Base-by-base conservation (phyloP, 2,888 invertebrate genomes). In the Limnephilus rhombicus region DNA sequence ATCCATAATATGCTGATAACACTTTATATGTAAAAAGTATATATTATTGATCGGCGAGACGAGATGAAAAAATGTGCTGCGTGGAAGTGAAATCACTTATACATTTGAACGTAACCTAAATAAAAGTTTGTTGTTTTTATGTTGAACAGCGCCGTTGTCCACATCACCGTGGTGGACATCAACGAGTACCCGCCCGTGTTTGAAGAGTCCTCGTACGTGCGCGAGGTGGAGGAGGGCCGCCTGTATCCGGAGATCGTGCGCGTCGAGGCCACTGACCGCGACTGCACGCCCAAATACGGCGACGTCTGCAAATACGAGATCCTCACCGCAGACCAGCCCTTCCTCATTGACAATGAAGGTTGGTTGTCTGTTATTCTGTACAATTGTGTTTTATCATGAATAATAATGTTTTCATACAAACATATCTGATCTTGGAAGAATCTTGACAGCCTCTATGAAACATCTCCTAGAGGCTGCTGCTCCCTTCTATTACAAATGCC, bases 231-330 rank as follows among this genome's bases (percentile, higher is more conserved):
- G 95, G 99, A 99, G 95, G 99, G 99, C 2, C 97, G 98, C 24
- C 96, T 99, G 49, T 98, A 98, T 96, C 98, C 98, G 94, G 98
- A 99, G 95, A 98, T 99, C 93, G 97, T 99, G 34, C 97, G 98
- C 9, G 98, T 99, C 9, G 98, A 98, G 94, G 99, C 99, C 4
- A 97, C 98, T 0, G 99, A 99, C 95, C 97, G 98, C 90, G 99
- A 99, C 95, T 99, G 99, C 95, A 99, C 99, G n/a, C 98, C 98
- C 83, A 97, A 98, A 92, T 99, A 98, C 95, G 99, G 99, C 0
- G 99, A 99, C 95, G 99, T 99, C 91, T 99, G 99, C 97, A 99
- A 99, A 95, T 99, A 99, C 96, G 99, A 99, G 95, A 99, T 99
- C 94, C 96, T 99, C 90, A 99, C 98, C 0, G 97, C 98, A 93